Percentiles rank a stretch among this genome's conserved stretches.
phyloP scores from a whole-genome alignment of 2,113 vertebrate species.

The Ceyx cyanopectus region DNA sequence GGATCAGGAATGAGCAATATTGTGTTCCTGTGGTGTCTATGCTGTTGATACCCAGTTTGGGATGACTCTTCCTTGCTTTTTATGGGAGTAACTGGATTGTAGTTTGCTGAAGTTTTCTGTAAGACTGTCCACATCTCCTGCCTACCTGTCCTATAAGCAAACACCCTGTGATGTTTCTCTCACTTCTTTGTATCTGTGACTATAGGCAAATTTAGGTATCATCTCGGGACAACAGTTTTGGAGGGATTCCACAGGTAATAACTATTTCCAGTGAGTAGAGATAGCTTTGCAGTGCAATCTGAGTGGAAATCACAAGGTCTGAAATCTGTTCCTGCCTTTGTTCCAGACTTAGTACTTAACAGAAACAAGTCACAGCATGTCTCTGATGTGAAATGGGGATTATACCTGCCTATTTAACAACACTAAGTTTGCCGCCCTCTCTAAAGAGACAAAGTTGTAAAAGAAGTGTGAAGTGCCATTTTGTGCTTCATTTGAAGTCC shows the following conservation, averaged over 20 bases:
- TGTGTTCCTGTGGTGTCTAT: neutral
- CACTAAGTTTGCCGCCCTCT: neutral
- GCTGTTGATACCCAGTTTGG: neutral
- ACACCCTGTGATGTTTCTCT: neutral
- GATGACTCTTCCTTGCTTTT: neutral
- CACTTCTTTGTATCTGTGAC: neutral
- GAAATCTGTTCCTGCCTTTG: neutral
- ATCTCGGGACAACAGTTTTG: neutral
- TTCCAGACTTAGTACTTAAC: neutral
- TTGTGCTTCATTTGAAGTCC: neutral
- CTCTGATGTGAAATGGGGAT: neutral
- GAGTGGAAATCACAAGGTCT: neutral
- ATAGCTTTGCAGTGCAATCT: neutral
- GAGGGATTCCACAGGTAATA: neutral
- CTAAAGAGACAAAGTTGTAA: neutral
- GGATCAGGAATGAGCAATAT: neutral
- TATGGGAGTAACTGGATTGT: neutral
- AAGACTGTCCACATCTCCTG: neutral
- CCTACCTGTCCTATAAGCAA: neutral
- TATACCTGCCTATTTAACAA: neutral
- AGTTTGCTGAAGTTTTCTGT: neutral
- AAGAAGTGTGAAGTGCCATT: neutral
- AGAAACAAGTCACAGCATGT: neutral
- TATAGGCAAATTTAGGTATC: neutral
- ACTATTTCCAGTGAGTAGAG: neutral